These are phyloP conservation scores for Dinocampus coccinellae DNA, from an alignment of 2,888 invertebrate genomes.

Conservation along the genomic window DNA sequence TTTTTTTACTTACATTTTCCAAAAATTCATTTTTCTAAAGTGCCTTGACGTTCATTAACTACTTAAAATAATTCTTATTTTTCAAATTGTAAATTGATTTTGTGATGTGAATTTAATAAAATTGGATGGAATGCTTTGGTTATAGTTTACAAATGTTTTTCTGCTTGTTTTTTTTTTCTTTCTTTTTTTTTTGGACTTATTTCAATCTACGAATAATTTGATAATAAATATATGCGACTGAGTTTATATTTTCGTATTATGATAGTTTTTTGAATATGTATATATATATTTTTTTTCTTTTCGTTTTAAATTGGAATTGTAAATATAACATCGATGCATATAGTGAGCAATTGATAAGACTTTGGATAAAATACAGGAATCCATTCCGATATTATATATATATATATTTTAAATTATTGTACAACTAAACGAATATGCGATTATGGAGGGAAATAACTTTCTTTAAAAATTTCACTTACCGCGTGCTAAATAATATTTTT, in stretches of 20 bases:
- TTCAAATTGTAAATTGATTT: not conserved
- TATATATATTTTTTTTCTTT: not conserved
- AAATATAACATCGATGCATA: constrained; percentile 32
- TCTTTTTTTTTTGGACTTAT: not conserved
- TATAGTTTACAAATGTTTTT: constrained; percentile 18
- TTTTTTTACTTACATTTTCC: not conserved
- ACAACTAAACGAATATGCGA: not conserved
- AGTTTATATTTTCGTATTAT: not conserved
- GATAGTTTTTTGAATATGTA: too few relatives aligned
- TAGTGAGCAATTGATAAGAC: constrained; percentile 35
- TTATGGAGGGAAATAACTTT: not conserved
- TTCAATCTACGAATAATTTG: not conserved
- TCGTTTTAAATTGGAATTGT: constrained; percentile 7
- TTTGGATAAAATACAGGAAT: constrained; percentile 10
- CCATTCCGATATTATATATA: not conserved
- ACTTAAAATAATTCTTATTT: not conserved
- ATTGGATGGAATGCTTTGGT: constrained; percentile 33
- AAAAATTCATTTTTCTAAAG: not conserved
- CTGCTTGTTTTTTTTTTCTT: constrained; percentile 1
- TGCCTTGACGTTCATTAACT: not conserved
- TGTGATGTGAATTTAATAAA: constrained; percentile 3
- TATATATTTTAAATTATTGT: too few relatives aligned
- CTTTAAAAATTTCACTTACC: not conserved
- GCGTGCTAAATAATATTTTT: too few relatives aligned
- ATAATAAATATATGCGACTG: not conserved